Conservation (phyloP, 2,888 invertebrate genomes). For the Plagiodera versicolora region DNA sequence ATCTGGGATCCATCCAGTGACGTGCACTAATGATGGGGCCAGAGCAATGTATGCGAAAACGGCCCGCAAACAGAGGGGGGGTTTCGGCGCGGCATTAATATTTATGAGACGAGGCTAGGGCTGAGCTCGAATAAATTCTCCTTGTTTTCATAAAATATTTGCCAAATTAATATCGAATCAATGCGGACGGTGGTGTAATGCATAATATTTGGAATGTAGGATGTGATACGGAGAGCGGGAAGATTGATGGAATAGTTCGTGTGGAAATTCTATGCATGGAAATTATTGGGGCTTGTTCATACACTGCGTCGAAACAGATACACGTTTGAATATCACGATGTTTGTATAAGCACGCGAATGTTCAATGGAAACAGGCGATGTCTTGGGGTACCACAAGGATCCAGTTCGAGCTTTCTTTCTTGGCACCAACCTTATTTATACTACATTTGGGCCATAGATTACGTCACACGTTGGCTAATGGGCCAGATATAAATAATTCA, state of each 20-base stretch:
- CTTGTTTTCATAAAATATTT: conserved; percentile 52
- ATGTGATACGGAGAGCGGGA: conserved; percentile 33
- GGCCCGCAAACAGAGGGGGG: conserved; percentile 38
- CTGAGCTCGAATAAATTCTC: conserved; percentile 51
- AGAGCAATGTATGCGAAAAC: conserved; percentile 6
- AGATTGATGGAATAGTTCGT: conserved; percentile 8
- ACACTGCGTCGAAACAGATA: background rate
- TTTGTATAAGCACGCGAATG: too few relatives aligned
- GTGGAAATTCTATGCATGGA: background rate
- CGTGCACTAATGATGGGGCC: conserved; percentile 8
- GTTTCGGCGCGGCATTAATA: conserved; percentile 50
- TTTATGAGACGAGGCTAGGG: conserved; percentile 46
- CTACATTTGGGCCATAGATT: too few relatives aligned
- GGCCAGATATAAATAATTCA: too few relatives aligned
- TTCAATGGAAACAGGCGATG: too few relatives aligned
- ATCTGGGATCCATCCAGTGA: conserved; percentile 1
- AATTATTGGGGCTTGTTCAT: background rate
- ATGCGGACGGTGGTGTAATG: conserved; percentile 46
- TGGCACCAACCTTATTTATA: too few relatives aligned
- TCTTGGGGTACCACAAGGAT: too few relatives aligned
- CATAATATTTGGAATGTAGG: conserved; percentile 45
- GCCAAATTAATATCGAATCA: conserved; percentile 51
- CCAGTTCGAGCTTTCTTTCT: too few relatives aligned
- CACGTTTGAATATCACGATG: too few relatives aligned
- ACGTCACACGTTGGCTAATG: too few relatives aligned